A percentile compares a stretch with the other conserved stretches of the same genome.
Evolutionary conservation across 1,140 invertebrate genomes (phyloP).

Genomic region (Tenebrio molitor): DNA sequence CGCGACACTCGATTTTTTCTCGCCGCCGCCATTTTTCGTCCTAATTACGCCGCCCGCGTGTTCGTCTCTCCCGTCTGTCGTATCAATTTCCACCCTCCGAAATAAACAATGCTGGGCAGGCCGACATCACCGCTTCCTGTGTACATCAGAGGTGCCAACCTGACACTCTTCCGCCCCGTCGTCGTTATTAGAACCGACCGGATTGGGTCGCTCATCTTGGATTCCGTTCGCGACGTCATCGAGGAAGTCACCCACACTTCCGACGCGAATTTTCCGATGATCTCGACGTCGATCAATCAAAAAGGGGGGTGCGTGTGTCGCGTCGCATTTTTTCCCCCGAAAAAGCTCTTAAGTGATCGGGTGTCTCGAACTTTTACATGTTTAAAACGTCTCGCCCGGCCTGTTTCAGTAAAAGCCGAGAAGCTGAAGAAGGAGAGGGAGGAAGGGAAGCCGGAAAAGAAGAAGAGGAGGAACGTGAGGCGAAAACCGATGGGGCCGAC

Average conservation of each 20-base stretch:
- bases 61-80: conserved; percentile 13
- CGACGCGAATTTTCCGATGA: conserved; percentile 14
- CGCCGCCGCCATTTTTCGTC: background rate
- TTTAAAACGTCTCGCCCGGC: too few relatives aligned
- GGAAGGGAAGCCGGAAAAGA: conserved; percentile 85
- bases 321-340: too few relatives aligned
- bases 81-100: conserved; percentile 19
- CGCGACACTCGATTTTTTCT: background rate
- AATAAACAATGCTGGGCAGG: background rate
- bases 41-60: background rate
- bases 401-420: conserved; percentile 80
- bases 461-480: conserved; percentile 75
- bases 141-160: conserved; percentile 14
- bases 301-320: too few relatives aligned
- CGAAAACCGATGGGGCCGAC: conserved; percentile 73
- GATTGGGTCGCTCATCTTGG: background rate
- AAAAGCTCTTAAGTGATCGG: too few relatives aligned
- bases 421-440: conserved; percentile 79
- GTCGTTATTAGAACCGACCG: conserved; percentile 16
- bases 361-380: too few relatives aligned
- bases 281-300: background rate
- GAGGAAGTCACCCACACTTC: background rate
- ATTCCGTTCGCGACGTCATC: conserved; percentile 30
- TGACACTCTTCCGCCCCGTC: conserved; percentile 13
- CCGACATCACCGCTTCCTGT: conserved; percentile 10